Base-by-base conservation (phyloP, 2,888 invertebrate genomes). In the Gasteruption jaculator region DNA sequence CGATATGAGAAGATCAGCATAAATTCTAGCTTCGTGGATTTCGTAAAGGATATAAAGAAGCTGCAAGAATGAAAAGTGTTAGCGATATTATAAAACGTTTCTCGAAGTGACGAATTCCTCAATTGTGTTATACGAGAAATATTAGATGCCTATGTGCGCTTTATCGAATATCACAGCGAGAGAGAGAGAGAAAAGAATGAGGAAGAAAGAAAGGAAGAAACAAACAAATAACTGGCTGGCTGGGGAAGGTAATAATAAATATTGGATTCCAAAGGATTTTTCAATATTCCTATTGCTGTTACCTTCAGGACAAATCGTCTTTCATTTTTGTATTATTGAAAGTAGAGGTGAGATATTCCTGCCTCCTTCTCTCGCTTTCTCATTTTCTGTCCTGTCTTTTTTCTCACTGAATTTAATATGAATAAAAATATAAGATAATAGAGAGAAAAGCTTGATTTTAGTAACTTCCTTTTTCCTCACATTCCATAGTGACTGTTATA, bases 221-320 rank as follows among this genome's bases (percentile, higher is more conserved):
- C 34, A 38, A 45, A 32, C n/a, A n/a, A n/a, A n/a, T n/a, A n/a
- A n/a, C n/a, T n/a, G n/a, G n/a, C n/a, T n/a, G n/a, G n/a, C n/a
- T n/a, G n/a, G n/a, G n/a, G n/a, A n/a, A 31, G 38, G 14, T 45
- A 48, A 53, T 53, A 51, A 53, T 54, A 54, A 54, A 54, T 54
- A 53, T 53, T 48, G 49, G 52, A 53, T 53, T 43, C 40, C 34
- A 47, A 38, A 39, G 50, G 47, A 52, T 53, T 54, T n/a, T n/a
- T 53, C 54, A 49, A 50, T 53, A 53, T 50, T 46, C 43, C 37
- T 46, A n/a, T n/a, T n/a, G n/a, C 30, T 38, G 39, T 33, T 48
- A 45, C 46, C n/a, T n/a, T n/a, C n/a, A n/a, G n/a, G n/a, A 42
- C 42, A 42, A 42, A 46, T 48, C 45, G 45, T 46, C 19, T 37